These are phyloP conservation scores for Corapipo altera DNA, from an alignment of 2,113 vertebrate genomes.

Conservation along the genomic window DNA sequence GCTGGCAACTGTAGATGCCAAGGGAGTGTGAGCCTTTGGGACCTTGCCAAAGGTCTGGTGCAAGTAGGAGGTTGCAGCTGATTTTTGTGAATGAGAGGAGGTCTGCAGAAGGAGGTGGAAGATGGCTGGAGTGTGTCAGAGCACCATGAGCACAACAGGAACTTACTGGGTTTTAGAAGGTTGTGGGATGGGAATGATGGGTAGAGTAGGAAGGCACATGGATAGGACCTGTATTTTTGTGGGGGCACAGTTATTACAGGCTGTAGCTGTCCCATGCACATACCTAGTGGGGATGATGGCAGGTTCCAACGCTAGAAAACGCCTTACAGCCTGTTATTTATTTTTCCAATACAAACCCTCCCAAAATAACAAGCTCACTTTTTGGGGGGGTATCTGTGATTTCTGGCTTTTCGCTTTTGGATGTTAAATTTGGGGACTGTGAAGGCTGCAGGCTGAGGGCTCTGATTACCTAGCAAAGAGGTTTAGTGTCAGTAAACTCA, in stretches of 20 bases:
- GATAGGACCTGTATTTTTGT: neutral
- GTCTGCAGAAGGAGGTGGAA: neutral
- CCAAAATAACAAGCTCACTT: neutral
- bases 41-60: neutral
- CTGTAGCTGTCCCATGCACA: neutral
- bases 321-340: neutral
- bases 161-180: neutral
- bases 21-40: neutral
- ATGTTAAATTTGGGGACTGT: neutral
- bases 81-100: constrained; percentile 14
- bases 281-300: neutral
- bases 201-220: neutral
- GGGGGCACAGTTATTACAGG: neutral
- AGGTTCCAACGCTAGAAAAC: neutral
- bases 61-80: neutral
- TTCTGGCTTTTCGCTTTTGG: neutral
- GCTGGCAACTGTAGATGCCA: neutral
- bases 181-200: neutral
- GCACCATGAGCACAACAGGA: neutral
- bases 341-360: neutral
- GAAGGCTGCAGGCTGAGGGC: neutral
- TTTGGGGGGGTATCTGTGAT: neutral
- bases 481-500: neutral
- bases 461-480: neutral
- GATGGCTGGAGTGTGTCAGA: neutral